Evolutionary conservation across 2,888 invertebrate species (phyloP).

Genomic region (Microplitis deprimator): DNA sequence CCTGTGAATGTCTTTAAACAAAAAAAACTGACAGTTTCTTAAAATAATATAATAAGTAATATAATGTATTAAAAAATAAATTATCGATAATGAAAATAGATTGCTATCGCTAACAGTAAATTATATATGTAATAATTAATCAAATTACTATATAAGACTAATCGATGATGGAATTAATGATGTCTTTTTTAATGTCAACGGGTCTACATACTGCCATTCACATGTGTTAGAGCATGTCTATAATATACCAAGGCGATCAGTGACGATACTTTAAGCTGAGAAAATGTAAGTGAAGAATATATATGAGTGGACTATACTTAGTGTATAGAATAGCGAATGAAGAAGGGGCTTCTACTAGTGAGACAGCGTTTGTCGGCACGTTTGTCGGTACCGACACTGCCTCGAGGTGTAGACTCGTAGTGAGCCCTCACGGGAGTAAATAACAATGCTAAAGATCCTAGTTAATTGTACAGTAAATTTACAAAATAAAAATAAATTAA

Average conservation of each 20-base stretch:
- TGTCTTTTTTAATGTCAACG: slow-evolving; percentile 16
- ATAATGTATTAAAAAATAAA: not conserved
- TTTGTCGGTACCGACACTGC: slow-evolving; percentile 66
- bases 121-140: not conserved
- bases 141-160: slow-evolving; percentile 5
- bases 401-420: slow-evolving; percentile 57
- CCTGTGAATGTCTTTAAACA: no score
- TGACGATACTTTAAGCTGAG: not conserved
- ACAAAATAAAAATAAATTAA: slow-evolving; percentile 15
- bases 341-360: slow-evolving; percentile 59
- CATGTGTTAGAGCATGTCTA: slow-evolving; percentile 22
- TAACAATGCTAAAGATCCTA: slow-evolving; percentile 14
- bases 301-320: slow-evolving; percentile 41
- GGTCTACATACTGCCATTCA: not conserved
- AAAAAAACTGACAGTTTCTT: no score
- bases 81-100: not conserved
- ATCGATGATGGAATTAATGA: slow-evolving; percentile 10
- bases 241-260: slow-evolving; percentile 25
- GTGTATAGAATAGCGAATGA: slow-evolving; percentile 47
- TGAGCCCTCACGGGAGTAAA: slow-evolving; percentile 24
- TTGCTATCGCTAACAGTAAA: not conserved
- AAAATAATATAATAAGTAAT: not conserved
- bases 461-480: slow-evolving; percentile 20
- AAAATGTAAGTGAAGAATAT: not conserved
- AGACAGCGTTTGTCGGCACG: slow-evolving; percentile 70